phyloP scores from a whole-genome alignment of 2,888 invertebrate species.

The Heliconius aoede region DNA sequence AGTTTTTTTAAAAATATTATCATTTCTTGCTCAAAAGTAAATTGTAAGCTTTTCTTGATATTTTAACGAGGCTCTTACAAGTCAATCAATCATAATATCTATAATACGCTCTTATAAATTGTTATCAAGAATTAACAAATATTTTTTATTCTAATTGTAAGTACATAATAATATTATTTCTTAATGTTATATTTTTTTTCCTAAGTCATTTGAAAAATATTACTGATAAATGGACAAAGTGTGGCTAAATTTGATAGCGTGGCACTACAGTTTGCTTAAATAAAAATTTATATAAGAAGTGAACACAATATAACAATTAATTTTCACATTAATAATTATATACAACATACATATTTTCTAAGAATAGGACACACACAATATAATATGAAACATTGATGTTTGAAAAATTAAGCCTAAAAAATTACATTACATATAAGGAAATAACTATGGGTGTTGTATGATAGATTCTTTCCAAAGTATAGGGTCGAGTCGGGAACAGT shows the following conservation, averaged over 20 bases:
- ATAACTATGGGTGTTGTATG: no score
- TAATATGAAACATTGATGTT: background rate
- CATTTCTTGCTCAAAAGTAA: no score
- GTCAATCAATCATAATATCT: background rate
- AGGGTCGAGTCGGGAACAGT: no score
- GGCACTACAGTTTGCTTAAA: no score
- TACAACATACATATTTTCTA: background rate
- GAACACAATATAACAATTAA: background rate
- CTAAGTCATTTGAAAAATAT: no score
- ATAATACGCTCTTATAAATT: background rate
- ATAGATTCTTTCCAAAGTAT: no score
- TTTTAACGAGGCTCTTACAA: background rate
- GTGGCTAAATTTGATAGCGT: no score
- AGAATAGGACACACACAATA: background rate
- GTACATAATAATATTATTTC: background rate
- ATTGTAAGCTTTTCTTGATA: background rate
- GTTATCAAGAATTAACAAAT: background rate
- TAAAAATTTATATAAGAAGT: no score
- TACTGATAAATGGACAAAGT: no score
- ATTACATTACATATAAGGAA: background rate
- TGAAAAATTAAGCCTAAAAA: background rate
- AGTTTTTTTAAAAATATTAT: no score
- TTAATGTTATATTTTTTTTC: background rate
- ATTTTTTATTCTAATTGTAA: background rate
- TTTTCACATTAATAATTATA: background rate